Evolutionary conservation across 2,797 vertebrate genomes (phyloP).

Genomic region (Podarcis siculus): DNA sequence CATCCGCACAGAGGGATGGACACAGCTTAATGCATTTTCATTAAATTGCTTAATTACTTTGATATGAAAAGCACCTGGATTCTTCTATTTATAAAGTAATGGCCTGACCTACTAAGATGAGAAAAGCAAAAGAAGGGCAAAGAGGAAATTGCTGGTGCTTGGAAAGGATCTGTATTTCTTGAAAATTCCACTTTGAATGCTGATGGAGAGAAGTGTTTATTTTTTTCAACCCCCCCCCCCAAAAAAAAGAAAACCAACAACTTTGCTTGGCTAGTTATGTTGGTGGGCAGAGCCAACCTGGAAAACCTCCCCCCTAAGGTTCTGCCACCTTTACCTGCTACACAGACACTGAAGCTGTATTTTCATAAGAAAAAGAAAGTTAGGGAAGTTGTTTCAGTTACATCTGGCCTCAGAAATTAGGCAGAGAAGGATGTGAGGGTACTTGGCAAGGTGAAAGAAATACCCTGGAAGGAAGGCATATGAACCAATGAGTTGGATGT

Average conservation of each 20-base stretch:
- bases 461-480: not conserved
- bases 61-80: conserved; percentile 73
- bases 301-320: not conserved
- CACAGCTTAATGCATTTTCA: conserved; percentile 74
- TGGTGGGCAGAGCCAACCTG: not conserved
- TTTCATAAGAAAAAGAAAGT: not conserved
- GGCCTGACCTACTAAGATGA: conserved; percentile 64
- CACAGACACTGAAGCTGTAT: not conserved
- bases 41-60: conserved; percentile 78
- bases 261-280: not conserved
- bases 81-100: conserved; percentile 69
- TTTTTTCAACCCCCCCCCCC: no score
- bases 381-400: not conserved
- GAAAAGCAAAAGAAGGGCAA: conserved; percentile 61
- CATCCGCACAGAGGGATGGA: conserved; percentile 69
- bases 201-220: not conserved
- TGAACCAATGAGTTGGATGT: not conserved
- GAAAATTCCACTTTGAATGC: conserved; percentile 31
- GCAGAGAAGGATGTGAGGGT: not conserved
- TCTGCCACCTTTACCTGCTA: not conserved
- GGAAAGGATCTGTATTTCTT: conserved; percentile 45
- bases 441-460: not conserved
- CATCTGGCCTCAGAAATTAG: not conserved
- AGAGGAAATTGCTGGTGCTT: conserved; percentile 57
- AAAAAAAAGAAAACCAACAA: no score